Conservation (phyloP, 2,888 invertebrate genomes). For the Arge pagana region DNA sequence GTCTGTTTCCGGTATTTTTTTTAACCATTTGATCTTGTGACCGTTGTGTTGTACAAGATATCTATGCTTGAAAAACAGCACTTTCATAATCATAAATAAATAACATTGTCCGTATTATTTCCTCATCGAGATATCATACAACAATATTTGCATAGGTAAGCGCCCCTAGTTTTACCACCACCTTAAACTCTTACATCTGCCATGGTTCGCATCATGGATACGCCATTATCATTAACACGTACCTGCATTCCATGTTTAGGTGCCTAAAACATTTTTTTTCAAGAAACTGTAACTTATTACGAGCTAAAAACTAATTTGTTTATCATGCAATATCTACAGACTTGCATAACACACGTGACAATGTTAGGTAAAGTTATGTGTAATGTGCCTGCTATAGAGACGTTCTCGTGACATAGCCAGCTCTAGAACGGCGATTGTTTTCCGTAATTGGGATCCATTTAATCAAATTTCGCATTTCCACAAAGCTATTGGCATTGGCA, state of each 20-base stretch:
- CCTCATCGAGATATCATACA: background rate
- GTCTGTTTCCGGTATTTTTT: too few relatives aligned
- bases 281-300: too few relatives aligned
- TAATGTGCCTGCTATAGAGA: conserved; percentile 12
- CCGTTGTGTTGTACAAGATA: too few relatives aligned
- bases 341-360: conserved; percentile 13
- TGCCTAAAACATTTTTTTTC: conserved; percentile 15
- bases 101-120: conserved; percentile 3
- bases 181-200: background rate
- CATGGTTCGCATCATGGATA: background rate
- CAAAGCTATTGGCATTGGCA: conserved; percentile 2
- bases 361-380: conserved; percentile 8
- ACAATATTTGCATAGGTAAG: background rate
- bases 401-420: conserved; percentile 4
- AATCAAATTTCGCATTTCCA: conserved; percentile 6
- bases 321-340: conserved; percentile 14
- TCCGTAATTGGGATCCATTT: background rate
- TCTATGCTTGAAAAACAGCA: background rate
- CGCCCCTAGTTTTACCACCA: background rate
- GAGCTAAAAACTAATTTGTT: conserved; percentile 16
- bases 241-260: conserved; percentile 8
- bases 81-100: conserved; percentile 5
- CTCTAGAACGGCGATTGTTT: conserved; percentile 11
- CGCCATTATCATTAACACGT: conserved; percentile 4
- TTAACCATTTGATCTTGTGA: too few relatives aligned